Percentiles rank a stretch among this genome's conserved stretches.
phyloP scores from a whole-genome alignment of 2,797 vertebrate genomes.

The Adelosebastes latens region DNA sequence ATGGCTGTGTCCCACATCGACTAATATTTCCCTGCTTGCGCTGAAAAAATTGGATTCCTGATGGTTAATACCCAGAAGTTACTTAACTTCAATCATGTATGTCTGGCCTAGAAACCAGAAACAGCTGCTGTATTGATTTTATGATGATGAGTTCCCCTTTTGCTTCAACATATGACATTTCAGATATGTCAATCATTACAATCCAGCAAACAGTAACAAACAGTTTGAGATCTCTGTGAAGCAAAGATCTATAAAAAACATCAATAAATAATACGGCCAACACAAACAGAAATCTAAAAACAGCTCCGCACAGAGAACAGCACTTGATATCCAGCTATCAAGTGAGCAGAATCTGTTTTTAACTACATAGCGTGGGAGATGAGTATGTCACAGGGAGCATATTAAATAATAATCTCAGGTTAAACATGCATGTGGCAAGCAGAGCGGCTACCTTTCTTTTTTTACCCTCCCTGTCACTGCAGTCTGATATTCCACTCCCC shows the following conservation, averaged over 20 bases:
- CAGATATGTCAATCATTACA: neutral
- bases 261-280: neutral
- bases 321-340: conserved; percentile 36
- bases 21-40: neutral
- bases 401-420: conserved; percentile 38
- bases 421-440: conserved; percentile 59
- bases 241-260: neutral
- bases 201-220: neutral
- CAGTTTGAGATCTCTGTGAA: neutral
- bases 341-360: conserved; percentile 37
- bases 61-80: neutral
- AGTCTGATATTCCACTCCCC: conserved; percentile 85
- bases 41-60: neutral
- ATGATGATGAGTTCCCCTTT: neutral
- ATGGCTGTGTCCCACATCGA: neutral
- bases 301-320: neutral
- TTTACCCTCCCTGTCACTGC: conserved; percentile 85
- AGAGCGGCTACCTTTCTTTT: conserved; percentile 90
- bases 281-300: conserved; percentile 26
- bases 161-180: neutral
- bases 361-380: conserved; percentile 16
- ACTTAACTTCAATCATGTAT: neutral
- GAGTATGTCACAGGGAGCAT: conserved; percentile 33
- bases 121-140: neutral
- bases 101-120: neutral